Evolutionary conservation across 1,140 invertebrate species (phyloP), one percentile per base, ranked within the genome.

Genomic region (Solen grandis): DNA sequence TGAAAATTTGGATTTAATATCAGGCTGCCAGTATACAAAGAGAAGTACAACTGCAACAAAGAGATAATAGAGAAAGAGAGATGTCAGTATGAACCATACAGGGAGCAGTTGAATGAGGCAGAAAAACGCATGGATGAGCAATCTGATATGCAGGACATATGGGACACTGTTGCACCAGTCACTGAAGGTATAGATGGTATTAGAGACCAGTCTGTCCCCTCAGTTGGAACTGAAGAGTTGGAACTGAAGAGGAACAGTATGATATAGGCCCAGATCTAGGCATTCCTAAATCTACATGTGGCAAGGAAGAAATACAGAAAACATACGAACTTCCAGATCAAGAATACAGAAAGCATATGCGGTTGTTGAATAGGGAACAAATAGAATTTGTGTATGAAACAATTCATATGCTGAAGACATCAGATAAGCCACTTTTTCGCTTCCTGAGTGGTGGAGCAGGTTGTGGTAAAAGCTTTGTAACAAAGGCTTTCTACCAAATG

Each of bases 371-470:
- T n/a, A n/a, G n/a, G n/a, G n/a, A n/a, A n/a, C n/a, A n/a, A n/a
- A n/a, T n/a, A n/a, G n/a, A n/a, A n/a, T n/a, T n/a, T n/a, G n/a
- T n/a, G n/a, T 79, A 60, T 69, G 36, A 70, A 55, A 62, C 46
- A 35, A 69, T 82, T 5, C 36, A 60, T 63, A 25, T 36, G 14
- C 3, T 81, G 1, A 55, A 66, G 60, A 54, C 36, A 19, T 36
- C 38, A 19, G n/a, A 69, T 14, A 16, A 73, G 36, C 72, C 62
- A 33, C n/a, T 84, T 14, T 76, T 72, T 29, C 27, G 55, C 63
- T 85, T 83, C 35, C 46, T 81, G 5, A 74, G 52, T 75, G 83
- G 83, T 14, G 81, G 82, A 27, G 81, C 82, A 35, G 84, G 84
- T 27, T 77, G 81, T 16, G 84, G 82, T 19, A 86, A 85, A 69